Evolutionary conservation across 1,140 invertebrate genomes (phyloP), one percentile per base, ranked within the genome.

Genomic region (Adoxophyes honmai): DNA sequence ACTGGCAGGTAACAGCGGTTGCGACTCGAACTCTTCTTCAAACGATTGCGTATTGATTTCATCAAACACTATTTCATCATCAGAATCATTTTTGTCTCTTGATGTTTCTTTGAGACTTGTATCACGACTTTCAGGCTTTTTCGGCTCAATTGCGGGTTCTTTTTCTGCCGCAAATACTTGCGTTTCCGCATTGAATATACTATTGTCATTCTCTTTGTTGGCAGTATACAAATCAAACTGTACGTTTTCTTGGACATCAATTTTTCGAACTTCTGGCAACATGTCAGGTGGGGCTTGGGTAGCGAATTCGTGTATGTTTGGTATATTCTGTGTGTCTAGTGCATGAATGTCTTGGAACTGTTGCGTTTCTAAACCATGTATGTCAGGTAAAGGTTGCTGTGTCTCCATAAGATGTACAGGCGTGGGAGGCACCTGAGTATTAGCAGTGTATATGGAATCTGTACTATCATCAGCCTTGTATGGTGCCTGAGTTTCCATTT

Each of bases 31-130:
- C 16, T 75, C 55, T 6, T 81, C 73, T 5, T 70, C 55, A 18
- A 73, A 57, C 14, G 59, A 14, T 38, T 75, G 59, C 52, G 48
- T 64, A 36, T 79, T 74, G 34, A 86, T 54, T 37, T 85, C 82
- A 33, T 88, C 75, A 78, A 84, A 83, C 9, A 75, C 16, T 36
- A 86, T 77, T 59, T 72, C 68, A 56, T 83, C 81, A 65, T 81
- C 75, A 34, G 81, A 84, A 64, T 75, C 70, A 34, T 56, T 18
- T 34, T 59, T 65, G 9, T 63, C 37, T 48, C 63, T 62, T 8
- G 52, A 33, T 36, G 53, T 37, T 37, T 58, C 39, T 15, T 65
- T 59, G n/a, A 9, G 28, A 61, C 4, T 59, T 36, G 44, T 11
- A 28, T 60, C 11, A n/a, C 11, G 6, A 59, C 28, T 59, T 52